Evolutionary conservation across 2,888 invertebrate genomes (phyloP), one percentile per base, ranked within the genome.

Genomic region (Cataglyphis altisquamis): DNA sequence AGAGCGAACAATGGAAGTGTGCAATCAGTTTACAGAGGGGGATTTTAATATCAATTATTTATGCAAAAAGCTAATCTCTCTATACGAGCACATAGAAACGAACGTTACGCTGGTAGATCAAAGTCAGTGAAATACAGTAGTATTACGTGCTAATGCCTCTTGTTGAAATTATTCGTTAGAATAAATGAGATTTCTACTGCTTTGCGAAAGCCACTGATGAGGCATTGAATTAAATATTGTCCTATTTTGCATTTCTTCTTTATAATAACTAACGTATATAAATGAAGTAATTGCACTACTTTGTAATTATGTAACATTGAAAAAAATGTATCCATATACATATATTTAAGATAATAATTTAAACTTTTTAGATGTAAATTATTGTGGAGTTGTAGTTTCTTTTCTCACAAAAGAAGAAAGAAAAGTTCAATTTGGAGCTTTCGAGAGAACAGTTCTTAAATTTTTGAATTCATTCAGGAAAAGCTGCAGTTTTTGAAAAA

Each of bases 151-250:
- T 77, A 77, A 67, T 68, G 57, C 15, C 32, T n/a, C 29, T 67
- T n/a, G 67, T 21, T 66, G 12, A 57, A 67, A 57, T 68, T 57
- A 39, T 77, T 68, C 29, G n/a, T 41, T 15, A 4, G 29, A 68
- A 15, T 29, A 77, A 57, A 77, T 77, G 39, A 9, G 8, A n/a
- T 57, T 77, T 77, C 15, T 15, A 41, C 15, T 41, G 10, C 41
- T 41, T 68, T 6, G 5, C 29, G 9, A 10, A 67, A 29, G 10
- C 18, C 39, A 4, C 41, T 77, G n/a, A 57, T 41, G 68, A 39
- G 39, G 25, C n/a, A 8, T 57, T 77, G 55, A 77, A 77, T 77
- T 68, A 77, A 77, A 77, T 77, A 77, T 77, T 21, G 41, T 45
- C 55, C 57, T 68, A 68, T 57, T 68, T 75, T 25, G 25, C 18